Evolutionary conservation across 23 tunicate species (phyloP), one percentile per base, ranked within the genome.

Genomic region (Oikopleura vanhoeffeni): DNA sequence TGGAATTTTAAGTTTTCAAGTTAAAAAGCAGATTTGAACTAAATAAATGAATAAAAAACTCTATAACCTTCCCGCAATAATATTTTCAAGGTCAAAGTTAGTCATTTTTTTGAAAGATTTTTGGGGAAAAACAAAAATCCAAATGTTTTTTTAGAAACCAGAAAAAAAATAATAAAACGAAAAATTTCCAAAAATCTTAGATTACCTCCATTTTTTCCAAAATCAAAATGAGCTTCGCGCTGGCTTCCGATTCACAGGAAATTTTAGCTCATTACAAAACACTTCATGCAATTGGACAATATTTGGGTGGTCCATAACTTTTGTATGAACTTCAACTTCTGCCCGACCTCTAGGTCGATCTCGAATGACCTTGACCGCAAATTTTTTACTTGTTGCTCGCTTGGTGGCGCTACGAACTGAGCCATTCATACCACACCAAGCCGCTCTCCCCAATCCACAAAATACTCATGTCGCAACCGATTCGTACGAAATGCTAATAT

Each of bases 201-300:
- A n/a, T n/a, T n/a, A n/a, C n/a, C n/a, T n/a, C 94, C 98, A 93
- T 93, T 49, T 89, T 39, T 76, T 93, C 98, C 83, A 93, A 41
- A 0, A 93, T 93, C 0, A 93, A 85, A 67, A 93, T 49, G 36
- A 93, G 84, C 58, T 93, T 83, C 33, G 87, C 84, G 49, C 85
- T 87, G 49, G 98, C 90, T 84, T 86, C 98, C 4, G 98, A 93
- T 83, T 93, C 98, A 27, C 98, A 8, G 98, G 98, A 88, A 93
- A 93, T 83, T 90, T 90, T 40, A 93, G 41, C 71, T 88, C 91
- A 88, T 93, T 93, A 41, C 89, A 83, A 76, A 85, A 93, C 41
- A 93, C 98, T 87, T 93, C 90, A 86, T 90, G 90, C n/a, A 93
- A 77, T 40, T 84, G 83, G 13, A 93, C 98, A n/a, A 93, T 94